Conservation (phyloP, 1,140 invertebrate genomes). For the Drosophila melanica region DNA sequence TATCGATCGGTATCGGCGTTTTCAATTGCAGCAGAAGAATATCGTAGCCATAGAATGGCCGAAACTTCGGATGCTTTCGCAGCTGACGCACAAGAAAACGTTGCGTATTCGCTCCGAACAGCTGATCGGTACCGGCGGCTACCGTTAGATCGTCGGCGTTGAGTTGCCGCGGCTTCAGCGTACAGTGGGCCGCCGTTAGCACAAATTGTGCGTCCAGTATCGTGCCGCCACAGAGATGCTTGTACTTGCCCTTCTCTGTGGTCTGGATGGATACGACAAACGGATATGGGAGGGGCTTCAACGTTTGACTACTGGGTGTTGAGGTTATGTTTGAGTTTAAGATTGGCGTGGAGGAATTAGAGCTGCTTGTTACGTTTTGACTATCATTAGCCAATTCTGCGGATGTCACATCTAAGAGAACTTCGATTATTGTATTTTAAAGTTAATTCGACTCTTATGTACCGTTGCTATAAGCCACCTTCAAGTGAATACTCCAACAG, state of each 20-base stretch:
- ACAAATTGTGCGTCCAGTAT: conserved; percentile 49
- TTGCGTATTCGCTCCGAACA: conserved; percentile 8
- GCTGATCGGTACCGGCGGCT: conserved; percentile 21
- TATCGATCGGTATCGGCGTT: conserved; percentile 35
- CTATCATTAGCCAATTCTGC: no score
- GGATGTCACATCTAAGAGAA: not conserved
- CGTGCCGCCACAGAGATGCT: conserved; percentile 61
- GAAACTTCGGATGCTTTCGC: conserved; percentile 31
- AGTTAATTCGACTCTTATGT: not conserved
- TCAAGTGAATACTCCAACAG: no score
- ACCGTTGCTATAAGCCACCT: not conserved
- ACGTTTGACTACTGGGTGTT: no score
- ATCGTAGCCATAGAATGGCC: conserved; percentile 46
- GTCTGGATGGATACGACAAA: conserved; percentile 66
- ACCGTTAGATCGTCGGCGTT: conserved; percentile 12
- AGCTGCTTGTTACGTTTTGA: no score
- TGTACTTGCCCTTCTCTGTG: conserved; percentile 12
- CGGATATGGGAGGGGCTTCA: conserved; percentile 9
- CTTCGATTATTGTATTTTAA: not conserved
- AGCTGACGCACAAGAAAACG: conserved; percentile 18
- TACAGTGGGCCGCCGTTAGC: conserved; percentile 57
- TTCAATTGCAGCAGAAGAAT: conserved; percentile 43
- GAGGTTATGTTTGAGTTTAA: no score
- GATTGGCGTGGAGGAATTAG: no score
- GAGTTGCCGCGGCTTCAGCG: conserved; percentile 15